Evolutionary conservation across 2,797 vertebrate genomes (phyloP).

Genomic region (Megalops cyprinoides): DNA sequence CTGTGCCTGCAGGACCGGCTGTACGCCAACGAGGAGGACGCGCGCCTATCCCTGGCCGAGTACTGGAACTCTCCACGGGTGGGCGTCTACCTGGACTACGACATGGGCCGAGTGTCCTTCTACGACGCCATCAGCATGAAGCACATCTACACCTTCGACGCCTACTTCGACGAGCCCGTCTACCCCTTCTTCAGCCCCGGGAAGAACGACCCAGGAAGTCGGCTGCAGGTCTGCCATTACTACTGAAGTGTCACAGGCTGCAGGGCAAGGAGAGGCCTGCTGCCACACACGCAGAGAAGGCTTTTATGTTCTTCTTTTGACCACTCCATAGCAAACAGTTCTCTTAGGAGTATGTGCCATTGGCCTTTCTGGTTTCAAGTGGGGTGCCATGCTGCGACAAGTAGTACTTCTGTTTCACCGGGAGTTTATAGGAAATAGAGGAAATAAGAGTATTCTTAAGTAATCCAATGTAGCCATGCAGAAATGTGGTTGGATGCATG

Average conservation of each 20-base stretch:
- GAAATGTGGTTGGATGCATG: neutral
- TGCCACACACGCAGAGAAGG: neutral
- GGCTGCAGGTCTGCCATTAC: constrained; percentile 80
- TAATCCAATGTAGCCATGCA: neutral
- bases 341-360: neutral
- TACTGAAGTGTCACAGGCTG: constrained; percentile 60
- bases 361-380: neutral
- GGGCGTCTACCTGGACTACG: constrained; percentile 78
- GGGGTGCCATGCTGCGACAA: neutral
- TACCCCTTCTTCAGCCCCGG: constrained; percentile 81
- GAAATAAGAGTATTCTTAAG: neutral
- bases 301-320: neutral
- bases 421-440: neutral
- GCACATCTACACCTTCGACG: constrained; percentile 74
- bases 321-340: neutral
- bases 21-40: constrained; percentile 77
- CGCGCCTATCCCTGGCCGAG: constrained; percentile 73
- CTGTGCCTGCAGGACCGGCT: constrained; percentile 78
- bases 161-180: constrained; percentile 75
- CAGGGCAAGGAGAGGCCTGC: neutral
- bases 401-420: neutral
- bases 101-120: constrained; percentile 75
- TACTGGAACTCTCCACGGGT: constrained; percentile 80
- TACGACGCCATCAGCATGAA: constrained; percentile 81
- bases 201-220: constrained; percentile 77